Evolutionary conservation across 2,888 invertebrate species (phyloP).

Genomic region (Hedychridium roseum): DNA sequence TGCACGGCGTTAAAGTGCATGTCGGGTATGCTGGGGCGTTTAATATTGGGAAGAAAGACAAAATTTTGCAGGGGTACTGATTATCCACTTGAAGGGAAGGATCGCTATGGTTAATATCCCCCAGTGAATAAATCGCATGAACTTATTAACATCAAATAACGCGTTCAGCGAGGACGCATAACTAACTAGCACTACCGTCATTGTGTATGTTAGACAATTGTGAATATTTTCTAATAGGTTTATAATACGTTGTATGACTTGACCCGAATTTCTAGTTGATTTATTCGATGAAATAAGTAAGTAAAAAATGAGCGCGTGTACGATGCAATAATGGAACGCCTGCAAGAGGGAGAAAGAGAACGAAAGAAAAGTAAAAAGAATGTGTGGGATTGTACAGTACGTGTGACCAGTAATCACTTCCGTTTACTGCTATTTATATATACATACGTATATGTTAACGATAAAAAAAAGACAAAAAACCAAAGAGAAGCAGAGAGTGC

Average conservation of each 20-base stretch:
- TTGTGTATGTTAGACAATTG: constrained; percentile 58
- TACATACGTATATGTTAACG: too few species aligned
- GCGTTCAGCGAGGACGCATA: constrained; percentile 31
- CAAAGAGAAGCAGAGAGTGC: constrained; percentile 20
- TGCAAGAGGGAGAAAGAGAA: constrained; percentile 17
- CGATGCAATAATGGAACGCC: constrained; percentile 13
- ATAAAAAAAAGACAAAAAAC: constrained; percentile 15
- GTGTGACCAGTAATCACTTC: constrained; percentile 32
- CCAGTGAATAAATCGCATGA: too few species aligned
- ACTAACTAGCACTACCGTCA: constrained; percentile 50
- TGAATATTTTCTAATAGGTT: constrained; percentile 61
- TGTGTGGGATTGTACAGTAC: constrained; percentile 26
- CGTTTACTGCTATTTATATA: constrained; percentile 45
- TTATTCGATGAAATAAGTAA: constrained; percentile 21
- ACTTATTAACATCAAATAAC: constrained; percentile 42
- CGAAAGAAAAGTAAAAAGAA: constrained; percentile 12
- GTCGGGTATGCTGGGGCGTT: too few species aligned
- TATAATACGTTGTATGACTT: constrained; percentile 53
- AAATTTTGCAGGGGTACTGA: too few species aligned
- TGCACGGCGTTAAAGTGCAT: too few species aligned
- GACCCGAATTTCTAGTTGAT: constrained; percentile 45
- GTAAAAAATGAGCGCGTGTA: constrained; percentile 15
- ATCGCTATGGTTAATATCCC: too few species aligned
- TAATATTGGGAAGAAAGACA: too few species aligned
- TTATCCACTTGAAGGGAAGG: too few species aligned